Base-by-base conservation (phyloP, 2,797 vertebrate genomes). In the Phylloscopus collybita region DNA sequence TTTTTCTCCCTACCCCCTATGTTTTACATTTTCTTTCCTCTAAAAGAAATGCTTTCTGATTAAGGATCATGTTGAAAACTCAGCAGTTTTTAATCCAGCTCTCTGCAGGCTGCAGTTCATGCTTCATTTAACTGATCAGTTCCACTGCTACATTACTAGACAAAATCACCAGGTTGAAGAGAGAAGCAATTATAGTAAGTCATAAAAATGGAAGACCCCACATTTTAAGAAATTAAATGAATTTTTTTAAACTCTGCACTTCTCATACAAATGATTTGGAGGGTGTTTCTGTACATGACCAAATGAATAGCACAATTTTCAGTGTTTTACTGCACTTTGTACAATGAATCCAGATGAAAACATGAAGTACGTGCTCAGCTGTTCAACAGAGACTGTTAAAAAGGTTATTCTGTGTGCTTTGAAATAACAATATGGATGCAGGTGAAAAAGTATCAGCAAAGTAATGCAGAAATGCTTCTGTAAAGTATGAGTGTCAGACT, bases 101-200 rank as follows among this genome's bases (percentile, higher is more conserved):
- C 96, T 94, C 95, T 95, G 90, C 94, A 94, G 96, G 94, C 94
- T 97, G 76, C 91, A 96, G 84, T 96, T 96, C 94, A 96, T 96
- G 96, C 94, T 97, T 97, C 94, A 95, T 97, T 97, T 97, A 96
- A 94, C 96, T 95, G 94, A 97, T 96, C 93, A 26, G 96, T 97
- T 97, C 96, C 93, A 96, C 96, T 90, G 94, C 92, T 95, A 74
- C 86, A 75, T 96, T 97, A 96, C 95, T 90, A 96, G 79, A 94
- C 88, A 92, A 96, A 94, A 95, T 95, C 93, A 92, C 84, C 83
- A 82, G 91, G 91, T 93, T 78, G 92, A 92, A 92, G 84, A 90
- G 86, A 93, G 85, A 86, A 93, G 90, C 76, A 97, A 96, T 97
- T 97, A 94, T 76, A 75, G 76, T 49, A 92, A 95, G 94, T 88